These are phyloP conservation scores for Gymnarchus niloticus DNA, from an alignment of 2,113 vertebrate genomes.

Conservation along the genomic window DNA sequence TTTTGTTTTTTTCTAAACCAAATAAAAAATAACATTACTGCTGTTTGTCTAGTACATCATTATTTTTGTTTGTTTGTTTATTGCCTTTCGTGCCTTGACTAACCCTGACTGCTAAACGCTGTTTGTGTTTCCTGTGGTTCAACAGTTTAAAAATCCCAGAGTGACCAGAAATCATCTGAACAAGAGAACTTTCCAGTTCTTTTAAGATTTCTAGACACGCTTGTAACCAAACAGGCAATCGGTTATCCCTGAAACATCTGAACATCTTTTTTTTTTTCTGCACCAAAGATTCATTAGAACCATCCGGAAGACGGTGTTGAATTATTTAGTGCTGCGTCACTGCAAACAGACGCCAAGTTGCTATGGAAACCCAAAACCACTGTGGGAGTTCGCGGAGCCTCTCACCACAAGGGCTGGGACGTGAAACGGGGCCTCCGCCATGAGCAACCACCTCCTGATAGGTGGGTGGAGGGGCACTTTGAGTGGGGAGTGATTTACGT, in stretches of 20 bases:
- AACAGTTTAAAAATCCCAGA: neutral
- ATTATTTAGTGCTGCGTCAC: constrained; percentile 11
- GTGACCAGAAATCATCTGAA: neutral
- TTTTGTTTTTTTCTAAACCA: constrained; percentile 28
- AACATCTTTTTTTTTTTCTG: neutral
- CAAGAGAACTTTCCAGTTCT: neutral
- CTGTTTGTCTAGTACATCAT: neutral
- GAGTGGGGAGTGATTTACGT: constrained; percentile 18
- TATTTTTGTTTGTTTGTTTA: neutral
- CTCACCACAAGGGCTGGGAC: neutral
- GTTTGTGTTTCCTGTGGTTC: neutral
- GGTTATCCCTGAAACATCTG: neutral
- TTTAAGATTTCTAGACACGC: neutral
- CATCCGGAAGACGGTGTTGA: constrained; percentile 7
- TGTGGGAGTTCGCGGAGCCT: neutral
- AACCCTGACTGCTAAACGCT: neutral
- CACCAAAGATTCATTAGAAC: constrained; percentile 10
- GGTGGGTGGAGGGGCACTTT: neutral
- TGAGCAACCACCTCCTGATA: too few relatives aligned
- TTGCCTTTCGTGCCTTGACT: neutral
- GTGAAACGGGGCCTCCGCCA: neutral
- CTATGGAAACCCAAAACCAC: neutral
- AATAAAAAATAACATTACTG: constrained; percentile 20
- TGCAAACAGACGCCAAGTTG: neutral
- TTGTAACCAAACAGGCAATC: constrained; percentile 8